phyloP scores from a whole-genome alignment of 2,113 vertebrate species.

The Talpa occidentalis region DNA sequence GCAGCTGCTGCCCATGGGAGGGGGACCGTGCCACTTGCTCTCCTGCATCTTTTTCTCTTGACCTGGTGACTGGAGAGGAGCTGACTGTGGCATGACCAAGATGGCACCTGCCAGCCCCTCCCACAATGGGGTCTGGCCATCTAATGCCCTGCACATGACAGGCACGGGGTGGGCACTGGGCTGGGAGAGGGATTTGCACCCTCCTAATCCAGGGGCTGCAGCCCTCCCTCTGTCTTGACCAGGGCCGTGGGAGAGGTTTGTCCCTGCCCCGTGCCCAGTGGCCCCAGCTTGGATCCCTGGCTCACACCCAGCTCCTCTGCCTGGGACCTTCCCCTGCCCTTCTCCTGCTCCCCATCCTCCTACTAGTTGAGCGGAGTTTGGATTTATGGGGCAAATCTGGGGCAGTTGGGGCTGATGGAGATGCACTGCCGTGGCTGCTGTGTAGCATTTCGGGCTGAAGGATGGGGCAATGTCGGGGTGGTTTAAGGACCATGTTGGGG shows the following conservation, averaged over 20 bases:
- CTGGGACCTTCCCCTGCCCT: conserved; percentile 55
- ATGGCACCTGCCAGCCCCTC: conserved; percentile 40
- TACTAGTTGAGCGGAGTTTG: background rate
- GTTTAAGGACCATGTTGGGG: background rate
- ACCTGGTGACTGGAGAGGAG: background rate
- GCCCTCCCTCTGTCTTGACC: conserved; percentile 60
- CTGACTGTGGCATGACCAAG: background rate
- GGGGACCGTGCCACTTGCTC: background rate
- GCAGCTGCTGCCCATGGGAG: conserved; percentile 37
- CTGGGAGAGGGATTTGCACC: conserved; percentile 66
- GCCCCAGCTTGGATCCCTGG: conserved; percentile 62
- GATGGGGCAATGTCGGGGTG: background rate
- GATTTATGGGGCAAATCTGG: background rate
- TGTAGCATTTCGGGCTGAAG: background rate
- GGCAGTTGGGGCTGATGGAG: background rate
- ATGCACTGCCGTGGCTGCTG: background rate
- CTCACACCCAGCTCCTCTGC: conserved; percentile 48
- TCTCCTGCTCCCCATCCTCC: background rate
- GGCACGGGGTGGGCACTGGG: conserved; percentile 48
- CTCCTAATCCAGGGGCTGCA: conserved; percentile 49
- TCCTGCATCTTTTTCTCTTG: background rate
- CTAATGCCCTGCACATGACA: conserved; percentile 73
- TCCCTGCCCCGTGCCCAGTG: conserved; percentile 29
- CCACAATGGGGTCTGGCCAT: background rate
- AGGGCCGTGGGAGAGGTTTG: conserved; percentile 66